Base-by-base conservation (phyloP, 2,888 invertebrate species). In the Hirtodrosophila alboralis region DNA sequence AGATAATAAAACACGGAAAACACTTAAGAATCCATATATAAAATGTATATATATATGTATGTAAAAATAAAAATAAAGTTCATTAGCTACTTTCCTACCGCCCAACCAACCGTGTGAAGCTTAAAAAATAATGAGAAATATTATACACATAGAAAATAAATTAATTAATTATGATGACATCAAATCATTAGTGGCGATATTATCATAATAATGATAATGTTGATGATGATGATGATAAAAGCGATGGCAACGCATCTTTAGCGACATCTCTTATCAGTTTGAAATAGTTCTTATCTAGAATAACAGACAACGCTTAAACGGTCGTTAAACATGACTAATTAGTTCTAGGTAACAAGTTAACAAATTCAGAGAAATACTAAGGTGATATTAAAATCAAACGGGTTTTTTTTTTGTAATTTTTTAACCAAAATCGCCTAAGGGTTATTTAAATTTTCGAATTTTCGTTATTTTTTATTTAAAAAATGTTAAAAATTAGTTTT, bases 281-380 rank as follows among this genome's bases (percentile, higher is more conserved):
- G 7, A 1, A 36, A 44, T 18, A 9, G 9, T 14, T 48, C 51
- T 71, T 71, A 71, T 71, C 69, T 18, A 27, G 37, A 27, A 14
- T 13, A 26, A 41, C 31, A 38, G 49, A 53, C 52, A 52, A 37
- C 33, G 13, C 38, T 62, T 74, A 62, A 68, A 52, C 63, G 63
- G 38, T 71, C 52, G 63, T 71, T 23, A 57, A 59, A 71, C 71
- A 74, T 48, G 28, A 36, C 58, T 37, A 71, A 71, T 71, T 71
- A 62, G 63, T 48, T 30, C 37, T 18, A 45, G 51, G 30, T 48
- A 54, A 70, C 48, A 63, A 57, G 58, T 53, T 16, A 47, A 51
- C n/a, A 16, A 18, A 23, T 44, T 41, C 4, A 13, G 37, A 30
- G 41, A 30, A n/a, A 23, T 1, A 23, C 12, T 23, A n/a, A n/a